Evolutionary conservation across 2,797 vertebrate species (phyloP), one percentile per base, ranked within the genome.

Genomic region (Eutrigla gurnardus): DNA sequence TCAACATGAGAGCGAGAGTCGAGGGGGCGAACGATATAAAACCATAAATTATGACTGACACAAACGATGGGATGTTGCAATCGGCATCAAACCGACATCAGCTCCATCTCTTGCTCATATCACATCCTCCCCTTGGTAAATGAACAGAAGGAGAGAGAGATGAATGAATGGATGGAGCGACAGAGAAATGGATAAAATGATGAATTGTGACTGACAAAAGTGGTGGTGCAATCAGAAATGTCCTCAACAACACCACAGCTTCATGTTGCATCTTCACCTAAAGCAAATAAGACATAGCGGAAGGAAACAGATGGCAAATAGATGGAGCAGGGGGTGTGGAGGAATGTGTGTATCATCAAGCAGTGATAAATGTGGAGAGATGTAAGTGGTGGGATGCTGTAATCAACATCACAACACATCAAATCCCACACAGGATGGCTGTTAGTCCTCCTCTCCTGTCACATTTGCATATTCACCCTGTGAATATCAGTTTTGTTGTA

Each of bases 201-300:
- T 83, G 76, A 70, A 87, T 66, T 67, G 70, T 84, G 72, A 86
- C 80, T 84, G 85, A 83, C 80, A 78, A 65, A 54, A 75, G 32
- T 69, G 78, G 70, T 53, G 83, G 70, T 57, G 84, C 73, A 72
- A 77, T 82, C 75, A 70, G 70, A 72, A 60, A 73, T 78, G 65
- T 33, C 61, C 32, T 59, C 40, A 14, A 32, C 68, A 66, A 36
- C 65, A 35, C 59, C 14, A 6, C 54, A 0, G 39, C 70, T 42
- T 69, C 76, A 36, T 25, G 76, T 64, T 58, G 58, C 63, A 62
- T 52, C 78, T 61, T 49, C 70, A 63, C 49, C 69, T n/a, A n/a
- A 58, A 61, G 49, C 49, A 77, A 81, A 78, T 76, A 50, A 75
- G 80, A 77, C 10, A 2, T 55, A 18, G 67, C 2, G 37, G 32